A percentile compares a stretch with the other conserved stretches of the same genome.
These are phyloP conservation scores for Geotrupes spiniger DNA, from an alignment of 2,888 invertebrate species.

Conservation along the genomic window DNA sequence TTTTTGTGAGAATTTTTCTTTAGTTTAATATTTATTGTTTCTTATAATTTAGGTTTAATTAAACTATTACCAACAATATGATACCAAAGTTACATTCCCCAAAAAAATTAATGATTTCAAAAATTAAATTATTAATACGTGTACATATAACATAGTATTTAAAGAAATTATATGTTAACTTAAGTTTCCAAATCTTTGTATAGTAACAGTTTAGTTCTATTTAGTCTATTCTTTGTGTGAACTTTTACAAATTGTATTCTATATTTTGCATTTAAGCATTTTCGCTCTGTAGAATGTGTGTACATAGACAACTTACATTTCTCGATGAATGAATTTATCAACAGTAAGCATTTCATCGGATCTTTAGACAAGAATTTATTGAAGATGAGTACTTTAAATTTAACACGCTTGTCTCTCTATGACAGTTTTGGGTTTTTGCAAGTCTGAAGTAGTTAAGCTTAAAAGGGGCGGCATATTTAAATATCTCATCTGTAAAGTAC, in stretches of 20 bases:
- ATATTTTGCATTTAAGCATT: no score
- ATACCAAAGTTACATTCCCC: constrained; percentile 77
- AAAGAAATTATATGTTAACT: constrained; percentile 28
- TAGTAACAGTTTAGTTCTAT: constrained; percentile 18
- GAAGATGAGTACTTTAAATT: no score
- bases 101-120: constrained; percentile 47
- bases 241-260: no score
- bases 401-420: no score
- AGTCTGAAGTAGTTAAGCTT: no score
- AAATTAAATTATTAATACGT: constrained; percentile 40
- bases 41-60: constrained; percentile 23
- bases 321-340: no score
- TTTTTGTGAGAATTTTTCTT: constrained; percentile 18
- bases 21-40: constrained; percentile 31
- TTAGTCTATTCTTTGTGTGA: no score
- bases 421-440: no score
- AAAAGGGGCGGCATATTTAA: neutral
- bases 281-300: no score
- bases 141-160: constrained; percentile 47
- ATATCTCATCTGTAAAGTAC: constrained; percentile 9
- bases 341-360: no score
- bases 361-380: no score
- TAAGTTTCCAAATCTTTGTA: constrained; percentile 23
- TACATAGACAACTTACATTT: no score
- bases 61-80: constrained; percentile 49